A percentile compares a stretch with the other conserved stretches of the same genome.
These are phyloP conservation scores for Thinocorus orbignyianus DNA, from an alignment of 2,113 vertebrate genomes.

Conservation along the genomic window DNA sequence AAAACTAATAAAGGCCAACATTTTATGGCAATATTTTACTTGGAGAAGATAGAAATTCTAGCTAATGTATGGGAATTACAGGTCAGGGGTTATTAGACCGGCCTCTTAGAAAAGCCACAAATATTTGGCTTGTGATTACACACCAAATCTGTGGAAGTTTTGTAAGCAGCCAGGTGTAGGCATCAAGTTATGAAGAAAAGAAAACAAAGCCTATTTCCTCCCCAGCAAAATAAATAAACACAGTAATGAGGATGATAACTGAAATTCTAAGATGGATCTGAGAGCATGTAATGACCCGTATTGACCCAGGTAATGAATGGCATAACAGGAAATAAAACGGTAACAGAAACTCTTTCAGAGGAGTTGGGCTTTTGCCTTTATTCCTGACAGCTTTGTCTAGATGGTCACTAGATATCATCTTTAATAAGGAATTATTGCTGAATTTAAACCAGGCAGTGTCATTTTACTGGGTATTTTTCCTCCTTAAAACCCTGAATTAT, in stretches of 20 bases:
- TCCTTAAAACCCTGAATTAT: neutral
- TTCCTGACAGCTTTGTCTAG: neutral
- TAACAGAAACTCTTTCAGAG: slow-evolving; percentile 13
- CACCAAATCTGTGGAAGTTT: slow-evolving; percentile 32
- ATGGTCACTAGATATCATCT: slow-evolving; percentile 35
- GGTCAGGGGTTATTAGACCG: neutral
- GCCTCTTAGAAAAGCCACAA: slow-evolving; percentile 17
- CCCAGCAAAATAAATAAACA: slow-evolving; percentile 8
- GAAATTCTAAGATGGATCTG: slow-evolving; percentile 43
- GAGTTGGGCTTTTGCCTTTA: neutral
- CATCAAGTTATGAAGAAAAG: slow-evolving; percentile 28
- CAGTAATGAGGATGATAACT: slow-evolving; percentile 40
- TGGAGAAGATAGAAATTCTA: neutral
- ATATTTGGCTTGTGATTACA: slow-evolving; percentile 10
- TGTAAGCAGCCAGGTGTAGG: neutral
- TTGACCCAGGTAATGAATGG: neutral
- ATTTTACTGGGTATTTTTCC: slow-evolving; percentile 41
- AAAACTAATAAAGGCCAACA: neutral
- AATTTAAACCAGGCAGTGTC: slow-evolving; percentile 28
- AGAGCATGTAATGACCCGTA: neutral
- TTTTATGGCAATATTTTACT: neutral
- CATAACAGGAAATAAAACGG: slow-evolving; percentile 33
- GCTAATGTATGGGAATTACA: neutral
- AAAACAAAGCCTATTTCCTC: slow-evolving; percentile 17
- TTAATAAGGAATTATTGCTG: slow-evolving; percentile 54